Evolutionary conservation across 2,888 invertebrate species (phyloP).

Genomic region (Dasypogon diadema): DNA sequence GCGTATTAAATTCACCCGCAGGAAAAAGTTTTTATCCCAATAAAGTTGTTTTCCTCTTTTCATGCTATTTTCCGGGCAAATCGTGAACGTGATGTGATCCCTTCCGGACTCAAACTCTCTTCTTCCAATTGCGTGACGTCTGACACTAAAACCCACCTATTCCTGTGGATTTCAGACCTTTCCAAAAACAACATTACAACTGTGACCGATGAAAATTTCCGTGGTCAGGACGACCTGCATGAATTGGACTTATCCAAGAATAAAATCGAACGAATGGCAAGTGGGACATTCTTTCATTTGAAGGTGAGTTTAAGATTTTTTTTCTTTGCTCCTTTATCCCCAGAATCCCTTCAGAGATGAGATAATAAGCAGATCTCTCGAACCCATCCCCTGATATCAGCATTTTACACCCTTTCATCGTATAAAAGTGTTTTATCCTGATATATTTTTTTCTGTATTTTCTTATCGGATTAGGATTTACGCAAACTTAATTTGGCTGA

Average conservation of each 20-base stretch:
- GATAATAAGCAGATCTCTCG: neutral
- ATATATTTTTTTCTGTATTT: slow-evolving; percentile 42
- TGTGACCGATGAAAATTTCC: slow-evolving; percentile 79
- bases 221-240: slow-evolving; percentile 79
- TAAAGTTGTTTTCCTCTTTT: slow-evolving; percentile 55
- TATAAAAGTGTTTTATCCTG: neutral
- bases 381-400: neutral
- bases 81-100: slow-evolving; percentile 34
- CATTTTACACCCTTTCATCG: neutral
- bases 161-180: slow-evolving; percentile 71
- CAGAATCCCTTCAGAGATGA: neutral
- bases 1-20: neutral
- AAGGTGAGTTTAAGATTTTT: slow-evolving; percentile 62
- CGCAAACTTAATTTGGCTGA: slow-evolving; percentile 75
- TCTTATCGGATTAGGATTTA: slow-evolving; percentile 71
- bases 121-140: slow-evolving; percentile 35
- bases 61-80: neutral
- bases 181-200: slow-evolving; percentile 80
- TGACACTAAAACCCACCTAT: neutral
- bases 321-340: neutral
- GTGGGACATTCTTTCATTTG: slow-evolving; percentile 81
- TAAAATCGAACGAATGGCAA: slow-evolving; percentile 79
- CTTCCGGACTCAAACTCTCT: slow-evolving; percentile 6
- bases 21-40: slow-evolving; percentile 28
- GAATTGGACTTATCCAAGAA: slow-evolving; percentile 81